phyloP scores from a whole-genome alignment of 2,888 invertebrate species.

The Psylliodes chrysocephalus region DNA sequence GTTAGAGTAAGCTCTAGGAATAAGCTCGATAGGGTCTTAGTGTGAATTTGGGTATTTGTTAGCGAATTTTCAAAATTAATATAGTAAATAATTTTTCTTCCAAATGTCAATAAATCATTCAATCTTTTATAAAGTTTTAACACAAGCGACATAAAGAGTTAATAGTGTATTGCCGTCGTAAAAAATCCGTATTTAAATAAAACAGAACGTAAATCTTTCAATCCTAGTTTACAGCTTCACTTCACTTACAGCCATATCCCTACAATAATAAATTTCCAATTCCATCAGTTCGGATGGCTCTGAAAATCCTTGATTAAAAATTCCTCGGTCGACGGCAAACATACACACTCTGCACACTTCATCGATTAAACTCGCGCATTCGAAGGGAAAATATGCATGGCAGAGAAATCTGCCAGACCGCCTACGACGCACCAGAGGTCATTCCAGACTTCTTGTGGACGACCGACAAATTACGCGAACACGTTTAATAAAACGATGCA shows the following conservation, averaged over 20 bases:
- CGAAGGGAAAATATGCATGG: conserved; percentile 30
- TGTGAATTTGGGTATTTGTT: no score
- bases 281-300: conserved; percentile 15
- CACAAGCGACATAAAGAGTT: no score
- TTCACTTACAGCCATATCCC: conserved; percentile 9
- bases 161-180: background rate
- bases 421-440: conserved; percentile 31
- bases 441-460: conserved; percentile 36
- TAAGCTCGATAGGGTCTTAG: no score
- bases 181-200: background rate
- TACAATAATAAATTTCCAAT: conserved; percentile 11
- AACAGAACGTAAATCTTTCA: conserved; percentile 3
- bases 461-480: conserved; percentile 37
- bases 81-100: no score
- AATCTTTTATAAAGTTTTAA: no score
- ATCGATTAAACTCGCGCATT: conserved; percentile 25
- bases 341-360: conserved; percentile 17
- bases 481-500: conserved; percentile 35
- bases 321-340: conserved; percentile 23
- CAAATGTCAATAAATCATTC: no score
- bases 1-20: no score
- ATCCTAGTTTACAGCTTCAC: conserved; percentile 4
- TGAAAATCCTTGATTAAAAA: conserved; percentile 26
- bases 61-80: no score
- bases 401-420: conserved; percentile 25